Evolutionary conservation across 2,113 vertebrate genomes (phyloP).

Genomic region (Apodemus sylvaticus): DNA sequence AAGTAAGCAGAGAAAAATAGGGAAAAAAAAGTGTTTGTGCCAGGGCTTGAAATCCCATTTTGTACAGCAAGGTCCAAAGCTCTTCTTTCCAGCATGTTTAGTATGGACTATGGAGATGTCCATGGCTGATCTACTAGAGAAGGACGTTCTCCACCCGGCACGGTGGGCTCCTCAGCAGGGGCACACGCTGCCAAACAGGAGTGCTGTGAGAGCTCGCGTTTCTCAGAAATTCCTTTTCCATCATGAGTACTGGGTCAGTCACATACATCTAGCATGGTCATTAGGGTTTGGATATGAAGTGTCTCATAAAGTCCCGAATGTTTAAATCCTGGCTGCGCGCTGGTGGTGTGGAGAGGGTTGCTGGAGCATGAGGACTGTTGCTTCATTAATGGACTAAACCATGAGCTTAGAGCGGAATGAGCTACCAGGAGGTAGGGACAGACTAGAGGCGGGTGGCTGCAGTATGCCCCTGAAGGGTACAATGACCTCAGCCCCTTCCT

Average conservation of each 20-base stretch:
- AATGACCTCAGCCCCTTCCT: neutral
- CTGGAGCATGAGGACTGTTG: neutral
- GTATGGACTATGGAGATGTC: neutral
- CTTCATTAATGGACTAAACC: neutral
- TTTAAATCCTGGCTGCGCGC: neutral
- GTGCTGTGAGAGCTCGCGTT: neutral
- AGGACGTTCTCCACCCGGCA: neutral
- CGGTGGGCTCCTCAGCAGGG: neutral
- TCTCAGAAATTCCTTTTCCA: neutral
- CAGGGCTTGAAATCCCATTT: neutral
- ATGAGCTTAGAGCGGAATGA: no score
- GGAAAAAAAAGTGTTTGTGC: neutral
- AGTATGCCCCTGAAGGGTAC: neutral
- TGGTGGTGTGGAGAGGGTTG: neutral
- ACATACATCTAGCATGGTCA: neutral
- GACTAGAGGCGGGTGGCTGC: neutral
- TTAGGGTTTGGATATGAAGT: neutral
- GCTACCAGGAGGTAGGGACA: neutral
- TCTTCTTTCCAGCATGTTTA: neutral
- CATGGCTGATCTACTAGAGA: neutral
- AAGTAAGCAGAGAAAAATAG: neutral
- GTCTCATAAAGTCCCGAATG: no score
- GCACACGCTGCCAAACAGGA: neutral
- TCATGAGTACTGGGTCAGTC: neutral
- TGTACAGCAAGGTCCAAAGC: neutral